Conservation (phyloP, 1,140 invertebrate genomes). For the Meloidogyne floridensis region DNA sequence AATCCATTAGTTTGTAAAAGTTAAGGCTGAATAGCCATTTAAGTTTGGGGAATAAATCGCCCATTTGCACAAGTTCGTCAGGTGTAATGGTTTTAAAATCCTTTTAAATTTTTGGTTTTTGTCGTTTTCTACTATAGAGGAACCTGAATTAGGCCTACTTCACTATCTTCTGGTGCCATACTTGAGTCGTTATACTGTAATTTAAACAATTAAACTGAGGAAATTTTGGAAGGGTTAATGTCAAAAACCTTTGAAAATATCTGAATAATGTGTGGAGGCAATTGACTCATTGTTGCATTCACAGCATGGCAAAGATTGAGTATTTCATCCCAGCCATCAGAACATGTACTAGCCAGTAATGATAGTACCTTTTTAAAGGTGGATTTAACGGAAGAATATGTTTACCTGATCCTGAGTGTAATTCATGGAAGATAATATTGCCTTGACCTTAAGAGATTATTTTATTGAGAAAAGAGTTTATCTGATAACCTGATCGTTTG, state of each 20-base stretch:
- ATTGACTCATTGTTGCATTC: conserved; percentile 23
- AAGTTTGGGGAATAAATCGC: background rate
- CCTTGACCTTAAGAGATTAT: background rate
- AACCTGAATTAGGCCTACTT: background rate
- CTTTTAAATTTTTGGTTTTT: background rate
- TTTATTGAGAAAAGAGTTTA: background rate
- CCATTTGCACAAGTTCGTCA: conserved; percentile 6
- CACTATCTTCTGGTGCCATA: background rate
- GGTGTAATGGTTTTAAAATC: conserved; percentile 1
- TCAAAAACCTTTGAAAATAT: conserved; percentile 18
- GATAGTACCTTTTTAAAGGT: background rate
- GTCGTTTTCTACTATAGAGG: too few relatives aligned
- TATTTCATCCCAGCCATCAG: background rate
- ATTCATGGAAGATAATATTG: background rate
- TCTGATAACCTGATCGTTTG: background rate
- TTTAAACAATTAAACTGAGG: background rate
- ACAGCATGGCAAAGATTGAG: conserved; percentile 11
- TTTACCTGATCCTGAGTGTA: background rate
- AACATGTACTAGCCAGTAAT: background rate
- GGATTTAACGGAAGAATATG: background rate
- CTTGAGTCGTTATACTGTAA: background rate
- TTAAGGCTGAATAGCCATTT: conserved; percentile 4
- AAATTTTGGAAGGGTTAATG: too few relatives aligned
- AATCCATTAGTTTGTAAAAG: background rate
- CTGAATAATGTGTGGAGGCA: conserved; percentile 20